Evolutionary conservation across 2,797 vertebrate genomes (phyloP).

Genomic region (Fundulus diaphanus): DNA sequence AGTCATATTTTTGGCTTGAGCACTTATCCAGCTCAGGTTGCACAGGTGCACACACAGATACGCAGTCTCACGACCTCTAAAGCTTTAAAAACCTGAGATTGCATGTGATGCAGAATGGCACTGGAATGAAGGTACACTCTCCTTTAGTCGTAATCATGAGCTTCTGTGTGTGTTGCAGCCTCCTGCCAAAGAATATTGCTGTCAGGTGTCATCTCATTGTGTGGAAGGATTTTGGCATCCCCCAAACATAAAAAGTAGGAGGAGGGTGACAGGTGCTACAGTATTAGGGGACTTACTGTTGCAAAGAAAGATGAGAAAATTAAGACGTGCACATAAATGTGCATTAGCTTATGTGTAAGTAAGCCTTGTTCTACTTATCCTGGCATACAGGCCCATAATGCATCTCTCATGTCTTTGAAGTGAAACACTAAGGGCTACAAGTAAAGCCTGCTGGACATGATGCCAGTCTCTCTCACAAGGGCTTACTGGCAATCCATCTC

Average conservation of each 20-base stretch:
- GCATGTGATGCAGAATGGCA: constrained; percentile 14
- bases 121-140: constrained; percentile 11
- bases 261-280: constrained; percentile 19
- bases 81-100: constrained; percentile 3
- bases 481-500: constrained; percentile 64
- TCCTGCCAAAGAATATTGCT: constrained; percentile 8
- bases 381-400: constrained; percentile 39
- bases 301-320: constrained; percentile 20
- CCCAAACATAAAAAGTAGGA: constrained; percentile 3
- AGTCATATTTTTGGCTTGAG: constrained; percentile 20
- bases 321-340: constrained; percentile 33
- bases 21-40: constrained; percentile 14
- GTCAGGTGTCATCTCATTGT: constrained; percentile 12
- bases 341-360: constrained; percentile 36
- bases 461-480: constrained; percentile 64
- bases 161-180: constrained; percentile 10
- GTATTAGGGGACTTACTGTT: constrained; percentile 15
- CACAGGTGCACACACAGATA: constrained; percentile 17
- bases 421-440: constrained; percentile 56
- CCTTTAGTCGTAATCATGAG: constrained; percentile 4
- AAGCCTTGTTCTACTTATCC: constrained; percentile 52
- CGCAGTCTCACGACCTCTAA: constrained; percentile 14
- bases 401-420: constrained; percentile 68
- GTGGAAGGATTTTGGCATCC: constrained; percentile 8
- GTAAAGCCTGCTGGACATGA: constrained; percentile 67